Evolutionary conservation across 2,888 invertebrate species (phyloP).

Genomic region (Cosmia trapezina): DNA sequence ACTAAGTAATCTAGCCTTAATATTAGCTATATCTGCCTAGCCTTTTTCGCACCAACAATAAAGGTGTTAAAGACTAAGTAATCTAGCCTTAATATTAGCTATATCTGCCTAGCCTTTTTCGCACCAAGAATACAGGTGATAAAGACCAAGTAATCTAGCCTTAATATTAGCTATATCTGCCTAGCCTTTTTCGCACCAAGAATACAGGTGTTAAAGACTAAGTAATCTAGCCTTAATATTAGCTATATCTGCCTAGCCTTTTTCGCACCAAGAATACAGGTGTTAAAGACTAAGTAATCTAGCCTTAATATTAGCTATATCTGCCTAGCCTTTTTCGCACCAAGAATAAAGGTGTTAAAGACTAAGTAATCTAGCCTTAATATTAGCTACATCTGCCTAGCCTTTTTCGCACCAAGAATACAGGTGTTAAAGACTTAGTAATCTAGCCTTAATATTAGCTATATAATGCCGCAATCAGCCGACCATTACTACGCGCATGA

Average conservation of each 20-base stretch:
- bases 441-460: conserved; percentile 7
- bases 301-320: conserved; percentile 8
- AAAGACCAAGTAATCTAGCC: not conserved
- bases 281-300: not conserved
- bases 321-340: no score
- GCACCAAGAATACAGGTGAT: no score
- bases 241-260: no score
- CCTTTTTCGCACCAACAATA: no score
- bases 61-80: not conserved
- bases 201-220: not conserved
- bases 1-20: conserved; percentile 2
- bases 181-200: no score
- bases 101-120: no score
- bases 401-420: no score
- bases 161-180: conserved; percentile 9
- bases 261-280: no score
- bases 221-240: conserved; percentile 5
- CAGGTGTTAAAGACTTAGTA: not conserved
- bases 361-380: conserved; percentile 2
- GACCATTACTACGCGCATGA: conserved; percentile 34
- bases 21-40: conserved; percentile 6
- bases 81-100: conserved; percentile 7
- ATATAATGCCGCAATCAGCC: conserved; percentile 13
- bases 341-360: no score
- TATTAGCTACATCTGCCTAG: not conserved